Base-by-base conservation (phyloP, 2,888 invertebrate genomes). In the Chironomus riparius region DNA sequence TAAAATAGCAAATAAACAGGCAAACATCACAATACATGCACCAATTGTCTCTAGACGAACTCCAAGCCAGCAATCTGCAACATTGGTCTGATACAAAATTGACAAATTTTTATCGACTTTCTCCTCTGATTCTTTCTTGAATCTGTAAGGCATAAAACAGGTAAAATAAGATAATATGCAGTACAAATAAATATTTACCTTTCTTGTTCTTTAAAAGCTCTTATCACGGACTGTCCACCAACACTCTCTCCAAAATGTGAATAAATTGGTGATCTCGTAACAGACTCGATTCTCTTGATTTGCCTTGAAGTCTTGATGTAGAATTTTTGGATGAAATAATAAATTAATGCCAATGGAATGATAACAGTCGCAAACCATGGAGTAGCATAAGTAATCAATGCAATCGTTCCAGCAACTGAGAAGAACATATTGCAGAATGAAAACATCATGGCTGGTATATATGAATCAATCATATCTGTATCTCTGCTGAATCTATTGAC, bases 401-500 rank as follows among this genome's bases (percentile, higher is more conserved):
- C 68, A 47, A 78, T 76, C 76, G 76, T 79, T 22, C 77, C 79
- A 22, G 78, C 69, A 62, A 80, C 79, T 78, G 78, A 68, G 68
- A 74, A 74, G 68, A 65, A 47, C 74, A 74, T 74, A 22, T 22
- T 18, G 7, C 50, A 21, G 18, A 28, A 76, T 12, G 28, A 56
- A 6, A 62, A n/a, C 24, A 77, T 61, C 13, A 70, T 15, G 4
- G 21, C 6, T 12, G 87, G 86, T 77, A 88, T 82, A 77, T 85
- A 82, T 78, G 85, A 85, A 82, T 89, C 89, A 79, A 88, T 81
- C 78, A 86, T 86, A 80, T 86, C 86, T 78, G 87, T 82, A 81
- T 89, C 89, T 83, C 87, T 87, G 77, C 87, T 85, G 81, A 88
- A 87, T 77, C 89, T 85, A 82, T 87, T 87, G 61, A 89, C 83